phyloP scores from a whole-genome alignment of 2,888 invertebrate genomes.

The Leptogaster cylindrica region DNA sequence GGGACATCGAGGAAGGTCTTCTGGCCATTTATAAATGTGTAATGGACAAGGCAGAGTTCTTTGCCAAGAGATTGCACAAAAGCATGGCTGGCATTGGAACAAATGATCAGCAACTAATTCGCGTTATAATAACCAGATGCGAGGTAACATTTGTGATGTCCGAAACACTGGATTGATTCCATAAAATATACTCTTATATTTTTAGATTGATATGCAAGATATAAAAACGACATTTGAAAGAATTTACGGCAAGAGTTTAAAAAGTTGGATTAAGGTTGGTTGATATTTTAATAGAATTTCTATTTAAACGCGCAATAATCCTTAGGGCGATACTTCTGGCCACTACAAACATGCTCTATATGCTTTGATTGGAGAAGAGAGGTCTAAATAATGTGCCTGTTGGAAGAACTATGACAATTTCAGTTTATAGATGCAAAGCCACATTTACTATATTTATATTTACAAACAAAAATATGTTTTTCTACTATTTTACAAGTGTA shows the following conservation, averaged over 20 bases:
- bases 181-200: not conserved
- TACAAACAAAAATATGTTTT: too few relatives aligned
- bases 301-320: not conserved
- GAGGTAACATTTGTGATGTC: slow-evolving; percentile 62
- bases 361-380: slow-evolving; percentile 68
- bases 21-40: slow-evolving; percentile 82
- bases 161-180: not conserved
- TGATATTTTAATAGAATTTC: not conserved
- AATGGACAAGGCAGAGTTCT: slow-evolving; percentile 80
- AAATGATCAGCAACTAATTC: slow-evolving; percentile 83
- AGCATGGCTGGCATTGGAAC: slow-evolving; percentile 92
- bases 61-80: slow-evolving; percentile 84
- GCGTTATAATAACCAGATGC: slow-evolving; percentile 80
- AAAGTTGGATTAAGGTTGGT: slow-evolving; percentile 79
- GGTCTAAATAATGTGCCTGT: too few relatives aligned
- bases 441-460: too few relatives aligned
- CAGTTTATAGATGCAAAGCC: too few relatives aligned
- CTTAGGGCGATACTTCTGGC: slow-evolving; percentile 81
- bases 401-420: too few relatives aligned
- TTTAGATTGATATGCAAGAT: slow-evolving; percentile 78
- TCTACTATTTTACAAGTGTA: too few relatives aligned
- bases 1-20: slow-evolving; percentile 78
- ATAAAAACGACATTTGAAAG: slow-evolving; percentile 80
- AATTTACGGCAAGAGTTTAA: slow-evolving; percentile 77
- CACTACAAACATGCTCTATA: slow-evolving; percentile 85